These are phyloP conservation scores for Thamnaconus septentrionalis DNA, from an alignment of 2,113 vertebrate genomes.

Conservation along the genomic window DNA sequence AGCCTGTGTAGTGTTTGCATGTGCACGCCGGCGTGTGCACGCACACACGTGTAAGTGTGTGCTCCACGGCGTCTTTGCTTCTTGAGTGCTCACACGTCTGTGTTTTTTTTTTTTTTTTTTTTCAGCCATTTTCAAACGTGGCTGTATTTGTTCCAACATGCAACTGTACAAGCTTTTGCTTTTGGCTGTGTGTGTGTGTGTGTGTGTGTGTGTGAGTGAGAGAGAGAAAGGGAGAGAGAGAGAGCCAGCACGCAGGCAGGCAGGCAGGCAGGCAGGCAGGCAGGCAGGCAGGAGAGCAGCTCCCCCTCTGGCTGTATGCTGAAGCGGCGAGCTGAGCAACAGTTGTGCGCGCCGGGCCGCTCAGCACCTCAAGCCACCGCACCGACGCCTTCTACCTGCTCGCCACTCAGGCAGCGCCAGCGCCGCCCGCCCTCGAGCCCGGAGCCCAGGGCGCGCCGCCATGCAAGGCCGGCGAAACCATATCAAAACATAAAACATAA, in stretches of 20 bases:
- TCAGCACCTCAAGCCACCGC: conserved; percentile 46
- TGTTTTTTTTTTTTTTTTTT: conserved; percentile 8
- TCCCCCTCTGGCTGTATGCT: conserved; percentile 53
- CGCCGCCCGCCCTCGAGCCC: conserved; percentile 1
- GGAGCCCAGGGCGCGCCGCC: conserved; percentile 25
- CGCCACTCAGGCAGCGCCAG: not conserved
- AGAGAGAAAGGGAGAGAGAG: not conserved
- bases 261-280: no score
- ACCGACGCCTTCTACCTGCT: conserved; percentile 41
- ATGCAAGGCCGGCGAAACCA: conserved; percentile 4
- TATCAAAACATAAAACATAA: conserved; percentile 6
- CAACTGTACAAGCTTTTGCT: conserved; percentile 1
- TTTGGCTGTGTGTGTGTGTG: not conserved
- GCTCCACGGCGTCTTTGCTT: conserved; percentile 14
- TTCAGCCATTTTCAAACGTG: conserved; percentile 23
- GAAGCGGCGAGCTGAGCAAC: conserved; percentile 58
- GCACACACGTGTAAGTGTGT: conserved; percentile 14
- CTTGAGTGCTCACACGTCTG: conserved; percentile 33
- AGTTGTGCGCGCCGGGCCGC: conserved; percentile 46
- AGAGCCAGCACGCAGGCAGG: no score
- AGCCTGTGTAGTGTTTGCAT: not conserved
- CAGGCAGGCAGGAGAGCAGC: conserved; percentile 44
- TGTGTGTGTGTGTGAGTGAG: not conserved
- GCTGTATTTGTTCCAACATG: conserved; percentile 13
- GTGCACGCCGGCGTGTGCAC: not conserved